These are phyloP conservation scores for Hypotaenidia okinawae DNA, from an alignment of 2,797 vertebrate species.

Conservation along the genomic window DNA sequence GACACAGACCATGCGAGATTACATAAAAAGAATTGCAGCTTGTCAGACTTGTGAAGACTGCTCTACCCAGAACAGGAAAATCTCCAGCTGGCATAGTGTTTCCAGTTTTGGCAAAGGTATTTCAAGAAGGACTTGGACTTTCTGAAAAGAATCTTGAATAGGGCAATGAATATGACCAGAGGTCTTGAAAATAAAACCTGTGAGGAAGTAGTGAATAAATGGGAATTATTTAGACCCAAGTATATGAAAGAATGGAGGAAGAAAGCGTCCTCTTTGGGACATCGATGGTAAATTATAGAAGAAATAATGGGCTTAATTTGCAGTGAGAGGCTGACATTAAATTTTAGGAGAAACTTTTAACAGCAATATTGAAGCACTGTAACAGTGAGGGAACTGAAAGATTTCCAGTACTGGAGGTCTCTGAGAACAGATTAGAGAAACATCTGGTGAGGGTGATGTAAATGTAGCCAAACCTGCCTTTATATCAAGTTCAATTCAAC, in stretches of 20 bases:
- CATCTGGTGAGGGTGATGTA: not conserved
- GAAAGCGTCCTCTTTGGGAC: not conserved
- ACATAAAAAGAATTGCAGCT: not conserved
- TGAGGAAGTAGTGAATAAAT: not conserved
- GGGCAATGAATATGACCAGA: not conserved
- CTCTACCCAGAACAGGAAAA: not conserved
- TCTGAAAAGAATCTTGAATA: not conserved
- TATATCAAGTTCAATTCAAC: not conserved
- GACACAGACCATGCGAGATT: not conserved
- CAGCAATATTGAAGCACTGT: not conserved
- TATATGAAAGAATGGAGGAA: not conserved
- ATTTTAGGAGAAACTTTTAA: not conserved
- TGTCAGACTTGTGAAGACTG: not conserved
- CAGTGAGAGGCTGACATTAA: not conserved
- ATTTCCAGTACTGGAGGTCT: not conserved
- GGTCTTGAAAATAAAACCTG: not conserved
- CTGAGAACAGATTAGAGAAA: not conserved
- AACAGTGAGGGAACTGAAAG: not conserved
- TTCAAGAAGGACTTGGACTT: not conserved
- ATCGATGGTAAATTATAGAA: not conserved
- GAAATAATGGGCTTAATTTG: not conserved
- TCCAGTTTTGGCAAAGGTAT: not conserved
- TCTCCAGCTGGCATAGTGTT: not conserved
- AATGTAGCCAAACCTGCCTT: not conserved
- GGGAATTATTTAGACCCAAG: not conserved